These are phyloP conservation scores for Laupala kohalensis DNA, from an alignment of 1,140 invertebrate species.

Conservation along the genomic window DNA sequence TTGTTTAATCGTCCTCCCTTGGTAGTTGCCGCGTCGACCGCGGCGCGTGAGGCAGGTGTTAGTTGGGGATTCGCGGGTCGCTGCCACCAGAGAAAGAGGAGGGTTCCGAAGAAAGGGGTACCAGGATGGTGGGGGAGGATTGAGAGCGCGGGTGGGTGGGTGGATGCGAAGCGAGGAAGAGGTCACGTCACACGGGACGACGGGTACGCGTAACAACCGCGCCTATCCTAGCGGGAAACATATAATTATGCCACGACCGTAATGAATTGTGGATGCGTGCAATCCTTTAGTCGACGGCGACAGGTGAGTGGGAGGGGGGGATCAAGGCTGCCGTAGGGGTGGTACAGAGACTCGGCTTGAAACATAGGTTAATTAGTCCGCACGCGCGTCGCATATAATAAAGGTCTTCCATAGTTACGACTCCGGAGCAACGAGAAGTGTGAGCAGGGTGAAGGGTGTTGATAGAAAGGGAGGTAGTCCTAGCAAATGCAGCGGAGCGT, in stretches of 20 bases:
- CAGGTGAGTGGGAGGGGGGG: no score
- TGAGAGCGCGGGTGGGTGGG: no score
- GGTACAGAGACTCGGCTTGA: not conserved
- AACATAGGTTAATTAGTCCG: not conserved
- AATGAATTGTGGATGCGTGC: not conserved
- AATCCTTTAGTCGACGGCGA: not conserved
- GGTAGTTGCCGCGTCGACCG: not conserved
- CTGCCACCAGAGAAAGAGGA: no score
- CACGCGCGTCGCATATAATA: not conserved
- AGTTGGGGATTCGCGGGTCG: not conserved
- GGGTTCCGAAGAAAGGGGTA: no score
- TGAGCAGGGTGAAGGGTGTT: no score
- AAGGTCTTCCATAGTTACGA: not conserved
- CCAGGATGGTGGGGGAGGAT: no score
- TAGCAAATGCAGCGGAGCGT: not conserved
- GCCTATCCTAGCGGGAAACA: not conserved
- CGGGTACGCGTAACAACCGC: not conserved
- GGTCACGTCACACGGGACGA: not conserved
- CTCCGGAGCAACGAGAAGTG: no score
- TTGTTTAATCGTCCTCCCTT: not conserved
- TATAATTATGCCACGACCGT: not conserved
- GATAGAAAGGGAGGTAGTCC: not conserved
- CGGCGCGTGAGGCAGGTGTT: not conserved
- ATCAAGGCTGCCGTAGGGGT: not conserved
- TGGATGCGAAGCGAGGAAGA: not conserved